Evolutionary conservation across 2,113 vertebrate genomes (phyloP).

Genomic region (Epinephelus cyanopodus): DNA sequence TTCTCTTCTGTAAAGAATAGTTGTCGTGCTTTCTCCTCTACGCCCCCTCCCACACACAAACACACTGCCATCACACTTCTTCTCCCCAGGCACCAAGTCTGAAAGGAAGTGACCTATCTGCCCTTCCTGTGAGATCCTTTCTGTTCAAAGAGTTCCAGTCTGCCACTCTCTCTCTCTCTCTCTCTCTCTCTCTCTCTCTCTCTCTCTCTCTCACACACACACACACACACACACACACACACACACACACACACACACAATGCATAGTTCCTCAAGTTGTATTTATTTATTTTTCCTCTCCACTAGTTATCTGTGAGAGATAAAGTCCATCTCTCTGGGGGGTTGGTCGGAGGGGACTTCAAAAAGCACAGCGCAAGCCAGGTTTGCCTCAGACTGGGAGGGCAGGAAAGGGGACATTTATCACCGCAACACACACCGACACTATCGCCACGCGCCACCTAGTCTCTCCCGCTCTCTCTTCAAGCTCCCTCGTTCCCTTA

Average conservation of each 20-base stretch:
- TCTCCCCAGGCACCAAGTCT: conserved; percentile 67
- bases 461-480: conserved; percentile 62
- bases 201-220: no score
- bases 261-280: conserved; percentile 60
- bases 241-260: conserved; percentile 50
- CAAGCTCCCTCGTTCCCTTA: conserved; percentile 46
- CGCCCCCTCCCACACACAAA: conserved; percentile 31
- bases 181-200: no score
- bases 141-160: conserved; percentile 70
- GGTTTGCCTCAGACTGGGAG: conserved; percentile 63
- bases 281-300: conserved; percentile 82
- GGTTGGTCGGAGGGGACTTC: conserved; percentile 70
- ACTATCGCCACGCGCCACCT: conserved; percentile 78
- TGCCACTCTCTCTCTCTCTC: conserved; percentile 55
- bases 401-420: conserved; percentile 84
- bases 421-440: conserved; percentile 79
- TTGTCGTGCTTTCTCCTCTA: conserved; percentile 20
- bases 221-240: no score
- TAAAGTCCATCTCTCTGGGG: conserved; percentile 79
- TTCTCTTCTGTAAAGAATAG: conserved; percentile 7
- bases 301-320: conserved; percentile 79
- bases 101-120: conserved; percentile 82
- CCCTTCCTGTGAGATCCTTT: conserved; percentile 78
- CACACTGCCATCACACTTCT: conserved; percentile 52
- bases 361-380: conserved; percentile 72